Conservation (phyloP, 2,797 vertebrate species). For the Gymnocypris eckloni region DNA sequence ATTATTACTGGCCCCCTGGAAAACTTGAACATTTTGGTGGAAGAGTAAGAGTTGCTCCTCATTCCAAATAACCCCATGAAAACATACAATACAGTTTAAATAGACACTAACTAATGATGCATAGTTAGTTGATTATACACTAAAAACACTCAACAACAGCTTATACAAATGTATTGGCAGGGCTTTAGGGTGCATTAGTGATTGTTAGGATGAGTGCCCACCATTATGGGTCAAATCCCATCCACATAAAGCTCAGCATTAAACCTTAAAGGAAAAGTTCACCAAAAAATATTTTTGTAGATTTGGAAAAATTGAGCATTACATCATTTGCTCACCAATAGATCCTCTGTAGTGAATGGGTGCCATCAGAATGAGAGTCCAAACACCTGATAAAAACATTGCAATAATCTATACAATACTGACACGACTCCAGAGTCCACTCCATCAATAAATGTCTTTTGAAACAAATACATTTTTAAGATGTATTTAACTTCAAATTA, state of each 20-base stretch:
- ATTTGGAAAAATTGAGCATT: background rate
- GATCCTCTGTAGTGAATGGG: background rate
- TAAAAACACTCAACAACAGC: background rate
- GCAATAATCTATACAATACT: no score
- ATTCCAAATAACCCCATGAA: background rate
- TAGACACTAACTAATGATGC: background rate
- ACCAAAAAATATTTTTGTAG: background rate
- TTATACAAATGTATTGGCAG: background rate
- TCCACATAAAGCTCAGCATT: slow-evolving; percentile 12
- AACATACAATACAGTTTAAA: background rate
- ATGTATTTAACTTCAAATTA: no score
- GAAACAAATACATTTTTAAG: no score
- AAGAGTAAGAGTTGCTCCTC: background rate
- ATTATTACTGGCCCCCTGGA: slow-evolving; percentile 6
- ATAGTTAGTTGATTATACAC: background rate
- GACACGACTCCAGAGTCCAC: background rate
- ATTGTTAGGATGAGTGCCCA: background rate
- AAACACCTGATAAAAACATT: background rate
- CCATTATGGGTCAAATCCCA: background rate
- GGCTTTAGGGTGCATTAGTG: background rate
- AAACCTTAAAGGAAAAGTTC: background rate
- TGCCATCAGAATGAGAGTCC: background rate
- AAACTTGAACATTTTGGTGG: background rate
- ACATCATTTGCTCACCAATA: background rate
- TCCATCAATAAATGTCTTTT: no score